Evolutionary conservation across 2,797 vertebrate genomes (phyloP).

Genomic region (Periophthalmus magnuspinnatus): DNA sequence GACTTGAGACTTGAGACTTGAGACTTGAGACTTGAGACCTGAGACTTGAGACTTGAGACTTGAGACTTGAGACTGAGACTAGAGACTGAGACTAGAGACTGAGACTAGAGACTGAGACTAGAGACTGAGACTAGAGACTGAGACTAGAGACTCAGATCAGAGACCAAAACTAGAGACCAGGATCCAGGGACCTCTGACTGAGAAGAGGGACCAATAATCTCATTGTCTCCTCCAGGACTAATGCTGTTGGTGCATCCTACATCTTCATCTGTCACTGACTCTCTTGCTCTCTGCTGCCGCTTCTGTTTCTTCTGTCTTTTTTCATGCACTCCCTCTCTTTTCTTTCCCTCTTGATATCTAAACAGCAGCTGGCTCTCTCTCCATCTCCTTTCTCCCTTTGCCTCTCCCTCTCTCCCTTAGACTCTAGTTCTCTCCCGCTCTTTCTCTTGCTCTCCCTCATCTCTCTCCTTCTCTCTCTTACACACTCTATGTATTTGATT

Average conservation of each 20-base stretch:
- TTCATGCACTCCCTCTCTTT: no score
- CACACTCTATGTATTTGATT: no score
- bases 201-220: neutral
- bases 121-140: no score
- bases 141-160: no score
- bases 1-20: no score
- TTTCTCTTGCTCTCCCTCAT: neutral
- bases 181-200: no score
- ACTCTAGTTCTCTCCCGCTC: no score
- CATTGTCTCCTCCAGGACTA: neutral
- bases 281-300: slow-evolving; percentile 2
- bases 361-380: slow-evolving; percentile 12
- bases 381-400: no score
- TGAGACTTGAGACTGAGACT: neutral
- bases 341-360: neutral
- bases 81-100: neutral
- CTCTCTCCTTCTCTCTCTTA: neutral
- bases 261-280: slow-evolving; percentile 8
- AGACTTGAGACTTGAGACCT: neutral
- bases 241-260: slow-evolving; percentile 5
- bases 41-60: neutral
- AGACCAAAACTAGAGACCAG: no score
- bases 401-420: no score
- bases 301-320: neutral
- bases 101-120: no score